These are phyloP conservation scores for Pandion haliaetus DNA, from an alignment of 2,113 vertebrate species.

Conservation along the genomic window DNA sequence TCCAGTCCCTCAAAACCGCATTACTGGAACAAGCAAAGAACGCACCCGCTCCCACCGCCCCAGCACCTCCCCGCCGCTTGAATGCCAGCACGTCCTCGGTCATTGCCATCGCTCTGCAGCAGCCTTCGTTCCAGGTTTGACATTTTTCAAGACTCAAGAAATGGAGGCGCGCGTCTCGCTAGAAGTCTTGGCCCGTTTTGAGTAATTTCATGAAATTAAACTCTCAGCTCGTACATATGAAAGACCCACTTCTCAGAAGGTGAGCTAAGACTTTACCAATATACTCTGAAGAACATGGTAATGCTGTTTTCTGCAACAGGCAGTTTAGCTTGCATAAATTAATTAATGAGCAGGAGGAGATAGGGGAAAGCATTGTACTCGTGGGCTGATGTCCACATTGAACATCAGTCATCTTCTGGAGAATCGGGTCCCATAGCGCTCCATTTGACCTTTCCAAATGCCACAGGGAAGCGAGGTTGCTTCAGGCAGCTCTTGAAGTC, in stretches of 20 bases:
- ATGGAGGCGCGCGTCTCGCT: accelerated
- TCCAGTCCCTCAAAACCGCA: accelerated
- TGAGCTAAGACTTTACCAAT: background rate
- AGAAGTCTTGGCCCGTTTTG: accelerated
- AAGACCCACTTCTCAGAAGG: background rate
- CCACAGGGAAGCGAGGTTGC: background rate
- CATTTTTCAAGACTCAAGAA: accelerated
- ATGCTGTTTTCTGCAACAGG: background rate
- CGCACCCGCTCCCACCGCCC: accelerated
- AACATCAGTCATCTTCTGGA: background rate
- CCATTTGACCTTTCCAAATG: background rate
- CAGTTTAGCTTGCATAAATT: background rate
- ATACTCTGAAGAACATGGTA: accelerated
- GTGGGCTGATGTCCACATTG: accelerated
- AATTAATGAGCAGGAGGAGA: background rate
- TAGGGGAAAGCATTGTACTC: accelerated
- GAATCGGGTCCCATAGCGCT: accelerated
- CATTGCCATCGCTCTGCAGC: accelerated
- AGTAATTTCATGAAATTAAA: background rate
- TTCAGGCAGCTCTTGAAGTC: background rate
- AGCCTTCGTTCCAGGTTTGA: accelerated
- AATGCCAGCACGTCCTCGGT: accelerated
- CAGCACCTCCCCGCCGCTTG: accelerated
- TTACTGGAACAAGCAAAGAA: accelerated
- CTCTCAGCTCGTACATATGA: accelerated